Conservation (phyloP, 1,140 invertebrate species). For the Rhyacophila brunnea region DNA sequence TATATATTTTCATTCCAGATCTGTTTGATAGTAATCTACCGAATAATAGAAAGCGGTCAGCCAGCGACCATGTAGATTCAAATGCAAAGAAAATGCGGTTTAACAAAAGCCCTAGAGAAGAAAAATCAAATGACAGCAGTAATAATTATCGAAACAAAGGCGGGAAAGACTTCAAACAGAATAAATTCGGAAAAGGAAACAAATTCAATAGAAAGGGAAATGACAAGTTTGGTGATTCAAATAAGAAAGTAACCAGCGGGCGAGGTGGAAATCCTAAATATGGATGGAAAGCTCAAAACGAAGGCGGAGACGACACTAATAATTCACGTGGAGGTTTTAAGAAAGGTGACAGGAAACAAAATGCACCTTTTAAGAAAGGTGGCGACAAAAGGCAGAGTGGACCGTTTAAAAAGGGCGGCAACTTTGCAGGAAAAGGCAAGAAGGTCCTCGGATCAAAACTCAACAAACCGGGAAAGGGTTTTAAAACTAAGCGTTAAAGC, state of each 20-base stretch:
- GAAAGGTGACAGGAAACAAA: constrained; percentile 33
- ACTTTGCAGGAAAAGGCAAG: constrained; percentile 36
- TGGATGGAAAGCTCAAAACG: constrained; percentile 29
- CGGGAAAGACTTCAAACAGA: neutral
- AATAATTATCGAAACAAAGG: constrained; percentile 12
- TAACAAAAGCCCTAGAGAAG: constrained; percentile 28
- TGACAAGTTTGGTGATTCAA: constrained; percentile 31
- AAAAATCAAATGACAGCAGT: neutral
- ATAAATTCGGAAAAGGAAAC: constrained; percentile 27
- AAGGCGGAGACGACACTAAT: constrained; percentile 5
- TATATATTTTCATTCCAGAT: constrained; percentile 40
- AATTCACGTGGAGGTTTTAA: constrained; percentile 31
- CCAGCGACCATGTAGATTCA: constrained; percentile 30
- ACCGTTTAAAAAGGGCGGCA: constrained; percentile 21
- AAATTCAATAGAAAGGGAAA: constrained; percentile 37
- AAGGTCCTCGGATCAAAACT: constrained; percentile 48
- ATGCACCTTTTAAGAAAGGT: constrained; percentile 12
- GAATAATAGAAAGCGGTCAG: constrained; percentile 41
- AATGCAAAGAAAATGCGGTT: constrained; percentile 45
- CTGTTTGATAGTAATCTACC: constrained; percentile 42
- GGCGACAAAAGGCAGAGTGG: constrained; percentile 16
- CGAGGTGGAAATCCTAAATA: constrained; percentile 36
- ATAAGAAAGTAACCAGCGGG: constrained; percentile 22
- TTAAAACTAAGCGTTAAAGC: constrained; percentile 29
- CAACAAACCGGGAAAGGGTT: constrained; percentile 40